These are phyloP conservation scores for Malachius bipustulatus DNA, from an alignment of 2,888 invertebrate species.

Conservation along the genomic window DNA sequence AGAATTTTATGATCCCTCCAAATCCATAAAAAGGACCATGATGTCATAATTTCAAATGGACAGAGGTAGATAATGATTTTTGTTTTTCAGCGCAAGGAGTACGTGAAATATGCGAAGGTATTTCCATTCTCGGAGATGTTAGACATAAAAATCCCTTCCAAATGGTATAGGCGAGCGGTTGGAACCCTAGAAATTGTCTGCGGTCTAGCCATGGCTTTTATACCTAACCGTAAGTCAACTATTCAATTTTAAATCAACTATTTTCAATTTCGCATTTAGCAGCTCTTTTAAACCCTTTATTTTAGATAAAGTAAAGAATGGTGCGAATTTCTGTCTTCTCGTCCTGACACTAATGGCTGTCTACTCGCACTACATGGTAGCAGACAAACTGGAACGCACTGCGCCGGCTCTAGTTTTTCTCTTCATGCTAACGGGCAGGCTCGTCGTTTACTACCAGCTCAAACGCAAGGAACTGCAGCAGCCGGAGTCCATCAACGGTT, in stretches of 20 bases:
- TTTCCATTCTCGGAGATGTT: conserved; percentile 72
- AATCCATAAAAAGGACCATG: too few species aligned
- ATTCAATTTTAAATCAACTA: too few species aligned
- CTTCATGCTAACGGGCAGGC: conserved; percentile 80
- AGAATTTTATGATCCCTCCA: too few species aligned
- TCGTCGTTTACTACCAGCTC: conserved; percentile 69
- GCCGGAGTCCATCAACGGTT: conserved; percentile 30
- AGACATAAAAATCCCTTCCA: conserved; percentile 80
- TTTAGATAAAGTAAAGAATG: conserved; percentile 82
- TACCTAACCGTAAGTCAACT: conserved; percentile 67
- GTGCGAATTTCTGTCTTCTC: conserved; percentile 75
- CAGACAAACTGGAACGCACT: conserved; percentile 82
- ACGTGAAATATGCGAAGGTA: conserved; percentile 92
- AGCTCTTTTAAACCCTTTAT: too few species aligned
- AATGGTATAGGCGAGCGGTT: conserved; percentile 80
- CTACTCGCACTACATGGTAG: conserved; percentile 87
- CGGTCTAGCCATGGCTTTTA: conserved; percentile 67
- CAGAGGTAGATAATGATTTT: too few species aligned
- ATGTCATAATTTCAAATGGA: too few species aligned
- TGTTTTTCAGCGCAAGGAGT: conserved; percentile 74
- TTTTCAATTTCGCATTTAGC: too few species aligned
- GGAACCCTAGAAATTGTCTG: conserved; percentile 76
- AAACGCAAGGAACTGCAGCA: conserved; percentile 35
- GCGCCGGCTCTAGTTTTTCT: conserved; percentile 85
- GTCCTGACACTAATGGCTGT: conserved; percentile 78